Evolutionary conservation across 64 coral and sea anemone genomes (phyloP), one percentile per base, ranked within the genome.

Genomic region (Cladopsammia gracilis): DNA sequence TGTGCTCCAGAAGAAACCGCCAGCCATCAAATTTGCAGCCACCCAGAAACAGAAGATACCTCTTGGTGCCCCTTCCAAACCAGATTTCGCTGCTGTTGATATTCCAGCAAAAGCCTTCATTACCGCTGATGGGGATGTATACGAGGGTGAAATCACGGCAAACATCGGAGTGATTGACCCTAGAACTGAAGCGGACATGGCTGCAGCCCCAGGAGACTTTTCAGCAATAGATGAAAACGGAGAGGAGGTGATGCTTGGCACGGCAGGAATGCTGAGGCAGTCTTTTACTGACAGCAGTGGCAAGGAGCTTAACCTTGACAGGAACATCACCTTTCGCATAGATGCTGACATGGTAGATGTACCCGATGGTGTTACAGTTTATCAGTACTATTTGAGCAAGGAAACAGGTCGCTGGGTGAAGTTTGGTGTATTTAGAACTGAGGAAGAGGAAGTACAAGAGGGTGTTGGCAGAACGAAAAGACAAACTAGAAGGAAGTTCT

Each of bases 361-460:
- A 19, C 45, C 82, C 10, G 11, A 34, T 10, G 62, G 73, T 4
- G 44, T 14, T n/a, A 61, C 91, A 3, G 70, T 75, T 46, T 76
- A 87, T 22, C 62, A 86, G 4, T 93, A 81, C 71, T 93, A 85
- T 56, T 20, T 93, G 26, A 85, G 61, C 73, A 49, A 93, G 10
- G 58, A 56, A 58, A 93, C 91, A 3, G 91, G 91, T 3, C 72
- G 91, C 58, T 93, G 91, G 91, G 90, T 92, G 10, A 83, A 92
- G 70, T 71, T 83, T 14, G 90, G 90, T 0, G 75, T 75, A 6
- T 51, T 92, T 12, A n/a, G 58, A 9, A 20, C 57, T 50, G 42
- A 47, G 5, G 14, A 73, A 16, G 42, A 43, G 4, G 16, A 20
- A 7, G 89, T 90, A 10, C 23, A 47, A 10, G 76, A 90, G 46